A percentile compares a stretch with the other conserved stretches of the same genome.
These are phyloP conservation scores for Paedocypris sp. DNA, from an alignment of 2,113 vertebrate genomes.

Conservation along the genomic window DNA sequence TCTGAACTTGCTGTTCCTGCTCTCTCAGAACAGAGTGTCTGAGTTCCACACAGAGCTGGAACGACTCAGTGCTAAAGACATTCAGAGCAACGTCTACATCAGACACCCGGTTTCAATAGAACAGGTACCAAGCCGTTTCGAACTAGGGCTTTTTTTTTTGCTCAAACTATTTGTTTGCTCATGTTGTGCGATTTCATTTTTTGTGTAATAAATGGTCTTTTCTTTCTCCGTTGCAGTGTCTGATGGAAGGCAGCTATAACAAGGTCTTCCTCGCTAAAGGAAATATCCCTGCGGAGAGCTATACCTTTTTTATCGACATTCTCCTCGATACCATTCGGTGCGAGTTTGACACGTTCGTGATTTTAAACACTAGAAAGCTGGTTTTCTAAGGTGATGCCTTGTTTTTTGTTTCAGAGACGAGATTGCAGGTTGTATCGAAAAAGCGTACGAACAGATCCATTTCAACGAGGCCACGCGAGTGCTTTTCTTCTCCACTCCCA, in stretches of 20 bases:
- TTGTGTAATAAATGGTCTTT: not conserved
- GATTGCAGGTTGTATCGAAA: constrained; percentile 87
- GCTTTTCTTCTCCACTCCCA: constrained; percentile 80
- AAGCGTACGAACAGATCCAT: constrained; percentile 85
- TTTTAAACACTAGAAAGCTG: too few relatives aligned
- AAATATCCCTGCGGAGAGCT: constrained; percentile 90
- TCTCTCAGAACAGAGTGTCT: constrained; percentile 90
- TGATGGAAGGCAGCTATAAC: constrained; percentile 97
- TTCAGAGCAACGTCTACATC: constrained; percentile 91
- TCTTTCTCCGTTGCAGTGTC: constrained; percentile 60
- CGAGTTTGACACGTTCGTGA: constrained; percentile 1
- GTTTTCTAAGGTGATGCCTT: not conserved
- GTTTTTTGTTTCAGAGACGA: constrained; percentile 66
- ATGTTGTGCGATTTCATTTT: not conserved
- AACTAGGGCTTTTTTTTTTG: too few relatives aligned
- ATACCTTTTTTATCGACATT: constrained; percentile 94
- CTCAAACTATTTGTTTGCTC: not conserved
- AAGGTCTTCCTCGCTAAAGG: constrained; percentile 95
- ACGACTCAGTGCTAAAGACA: constrained; percentile 77
- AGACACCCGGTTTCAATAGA: constrained; percentile 87
- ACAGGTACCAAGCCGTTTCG: constrained; percentile 45
- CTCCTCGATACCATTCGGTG: constrained; percentile 89
- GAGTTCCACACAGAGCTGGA: constrained; percentile 96
- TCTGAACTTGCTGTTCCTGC: constrained; percentile 86
- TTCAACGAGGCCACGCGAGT: constrained; percentile 78